phyloP scores from a whole-genome alignment of 2,113 vertebrate species.

The Erinaceus europaeus region DNA sequence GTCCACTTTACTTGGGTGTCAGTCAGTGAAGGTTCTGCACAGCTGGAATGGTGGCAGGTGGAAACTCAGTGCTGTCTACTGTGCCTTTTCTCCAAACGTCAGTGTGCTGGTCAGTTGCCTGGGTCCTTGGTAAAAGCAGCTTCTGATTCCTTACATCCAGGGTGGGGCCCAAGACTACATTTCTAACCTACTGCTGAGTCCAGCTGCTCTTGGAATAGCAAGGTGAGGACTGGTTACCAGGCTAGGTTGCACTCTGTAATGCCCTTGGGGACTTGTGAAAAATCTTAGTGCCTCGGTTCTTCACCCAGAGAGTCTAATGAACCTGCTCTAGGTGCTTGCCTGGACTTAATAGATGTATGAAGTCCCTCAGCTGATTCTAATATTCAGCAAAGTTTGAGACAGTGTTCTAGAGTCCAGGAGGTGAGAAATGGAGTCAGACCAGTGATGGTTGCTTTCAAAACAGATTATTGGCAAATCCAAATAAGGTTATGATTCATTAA shows the following conservation, averaged over 20 bases:
- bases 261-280: not conserved
- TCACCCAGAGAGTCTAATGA: not conserved
- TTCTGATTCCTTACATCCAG: not conserved
- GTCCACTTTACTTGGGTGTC: not conserved
- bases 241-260: not conserved
- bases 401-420: not conserved
- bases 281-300: not conserved
- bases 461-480: slow-evolving; percentile 17
- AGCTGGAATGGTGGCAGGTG: not conserved
- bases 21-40: not conserved
- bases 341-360: not conserved
- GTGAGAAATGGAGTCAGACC: not conserved
- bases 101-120: not conserved
- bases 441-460: not conserved
- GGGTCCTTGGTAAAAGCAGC: not conserved
- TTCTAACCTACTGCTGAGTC: not conserved
- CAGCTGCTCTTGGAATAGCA: not conserved
- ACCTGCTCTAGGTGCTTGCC: not conserved
- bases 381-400: not conserved
- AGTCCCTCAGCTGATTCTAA: not conserved
- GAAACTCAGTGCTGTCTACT: not conserved
- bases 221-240: not conserved
- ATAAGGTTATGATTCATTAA: slow-evolving; percentile 16
- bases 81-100: not conserved
- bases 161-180: not conserved